Evolutionary conservation across 2,797 vertebrate species (phyloP), one percentile per base, ranked within the genome.

Genomic region (Gymnopithys bicolor): DNA sequence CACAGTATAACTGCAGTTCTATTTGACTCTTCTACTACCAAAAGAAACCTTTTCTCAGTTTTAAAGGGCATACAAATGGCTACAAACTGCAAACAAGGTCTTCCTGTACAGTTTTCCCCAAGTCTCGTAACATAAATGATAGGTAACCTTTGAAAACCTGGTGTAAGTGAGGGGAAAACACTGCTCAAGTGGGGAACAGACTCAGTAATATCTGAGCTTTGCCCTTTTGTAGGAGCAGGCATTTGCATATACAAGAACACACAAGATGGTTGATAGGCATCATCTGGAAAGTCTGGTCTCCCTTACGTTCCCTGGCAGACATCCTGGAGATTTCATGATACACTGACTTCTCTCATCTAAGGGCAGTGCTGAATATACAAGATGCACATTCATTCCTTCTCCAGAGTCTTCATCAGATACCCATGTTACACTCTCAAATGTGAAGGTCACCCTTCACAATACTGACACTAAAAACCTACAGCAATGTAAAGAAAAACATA

Each of bases 241-340:
- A 70, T 64, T 75, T 88, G 76, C 80, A 93, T 49, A 45, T 18
- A 46, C 49, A 32, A 46, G 76, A 30, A 93, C 45, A 48, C 16
- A 51, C 49, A 28, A 46, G 76, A 30, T 0, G 32, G 87, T 2
- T 56, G 55, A 27, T 73, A 46, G 59, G 62, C 12, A 59, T 88
- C 70, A 35, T 73, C 87, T 73, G 91, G 79, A 78, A 95, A 76
- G 76, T 81, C 76, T 81, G 41, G 79, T 88, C 69, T 93, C 91
- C 76, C 77, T 76, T 87, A 41, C 43, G 8, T 59, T 88, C 92
- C 92, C 94, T 79, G 79, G 69, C 79, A 89, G 66, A 10, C 51
- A 78, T 92, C 84, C 87, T 76, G 62, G 51, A 85, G 87, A 80
- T 75, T 69, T 78, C 84, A 78, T 0, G 18, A 85, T 81, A 82